Conservation (phyloP, 1,140 invertebrate genomes). For the Cheumatopsyche charites region DNA sequence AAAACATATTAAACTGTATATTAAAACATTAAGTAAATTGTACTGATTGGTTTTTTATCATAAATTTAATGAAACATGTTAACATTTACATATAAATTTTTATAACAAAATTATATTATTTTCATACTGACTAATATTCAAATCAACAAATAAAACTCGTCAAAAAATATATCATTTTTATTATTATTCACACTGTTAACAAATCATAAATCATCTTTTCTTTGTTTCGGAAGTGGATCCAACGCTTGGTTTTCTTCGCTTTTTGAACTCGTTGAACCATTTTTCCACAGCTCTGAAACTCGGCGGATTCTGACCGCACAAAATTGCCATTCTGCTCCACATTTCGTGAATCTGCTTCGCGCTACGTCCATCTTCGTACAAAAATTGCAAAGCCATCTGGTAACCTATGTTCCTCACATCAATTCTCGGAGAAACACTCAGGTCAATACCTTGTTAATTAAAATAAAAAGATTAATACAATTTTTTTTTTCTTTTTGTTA, state of each 20-base stretch:
- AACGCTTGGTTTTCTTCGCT: neutral
- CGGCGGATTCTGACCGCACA: conserved; percentile 10
- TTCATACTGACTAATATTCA: too few species aligned
- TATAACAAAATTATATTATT: too few species aligned
- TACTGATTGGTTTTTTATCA: too few species aligned
- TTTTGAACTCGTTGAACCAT: conserved; percentile 21
- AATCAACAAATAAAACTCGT: too few species aligned
- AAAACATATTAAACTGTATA: too few species aligned
- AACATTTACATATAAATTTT: too few species aligned
- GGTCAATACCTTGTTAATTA: neutral
- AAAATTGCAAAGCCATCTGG: conserved; percentile 6
- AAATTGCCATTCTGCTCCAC: conserved; percentile 14
- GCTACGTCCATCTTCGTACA: neutral
- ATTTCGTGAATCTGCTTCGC: neutral
- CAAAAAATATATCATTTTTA: too few species aligned
- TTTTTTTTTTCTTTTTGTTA: too few species aligned
- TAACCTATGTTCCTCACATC: neutral
- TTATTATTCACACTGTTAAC: neutral
- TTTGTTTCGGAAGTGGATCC: neutral
- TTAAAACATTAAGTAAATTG: too few species aligned
- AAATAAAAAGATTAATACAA: neutral
- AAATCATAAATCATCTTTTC: neutral
- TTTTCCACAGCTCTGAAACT: neutral
- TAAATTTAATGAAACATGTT: too few species aligned
- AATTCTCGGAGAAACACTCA: neutral